Evolutionary conservation across 2,888 invertebrate species (phyloP), one percentile per base, ranked within the genome.

Genomic region (Petrolisthes manimaculis): DNA sequence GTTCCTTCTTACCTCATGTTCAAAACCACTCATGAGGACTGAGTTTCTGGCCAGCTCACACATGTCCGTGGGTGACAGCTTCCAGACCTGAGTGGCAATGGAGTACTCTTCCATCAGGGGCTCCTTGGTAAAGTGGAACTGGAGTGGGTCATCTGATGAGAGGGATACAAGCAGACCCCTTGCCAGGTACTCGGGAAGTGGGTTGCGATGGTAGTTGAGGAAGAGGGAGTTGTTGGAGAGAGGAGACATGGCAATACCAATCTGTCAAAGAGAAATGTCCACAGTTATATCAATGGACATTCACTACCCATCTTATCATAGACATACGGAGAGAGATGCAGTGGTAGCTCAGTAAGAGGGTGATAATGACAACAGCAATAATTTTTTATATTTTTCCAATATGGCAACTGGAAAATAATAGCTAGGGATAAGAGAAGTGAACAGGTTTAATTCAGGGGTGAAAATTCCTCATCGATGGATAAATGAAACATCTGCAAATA

Each of bases 121-220:
- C 94, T 99, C 99, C 96, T 99, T 99, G 89, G 99, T 99, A 93
- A 99, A 99, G 94, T 99, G 99, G 94, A 99, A 99, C 94, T 99
- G 99, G 91, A 99, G 94, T 0, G 99, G 99, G 94, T 99, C 99
- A 93, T 99, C 99, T 0, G 99, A 99, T 14, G 98, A 98, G 90
- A 99, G 95, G 79, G 98, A 98, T 92, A 99, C 96, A 92, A 97
- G 96, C 78, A 99, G 95, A 0, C 99, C 99, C 91, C 99, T 94
- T 3, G 98, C 97, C 91, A 98, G 95, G 94, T 98, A 99, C 93
- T 99, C 99, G 0, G 98, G 99, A 92, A 99, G 94, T 12, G 99
- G 99, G 94, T 99, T 99, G 83, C 99, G 96, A 93, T 99, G 99
- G 94, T 99, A 99, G 94, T 99, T 99, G 91, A 99, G 95, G 94